phyloP scores from a whole-genome alignment of 2,888 invertebrate species.

The Dendrolimus pini region DNA sequence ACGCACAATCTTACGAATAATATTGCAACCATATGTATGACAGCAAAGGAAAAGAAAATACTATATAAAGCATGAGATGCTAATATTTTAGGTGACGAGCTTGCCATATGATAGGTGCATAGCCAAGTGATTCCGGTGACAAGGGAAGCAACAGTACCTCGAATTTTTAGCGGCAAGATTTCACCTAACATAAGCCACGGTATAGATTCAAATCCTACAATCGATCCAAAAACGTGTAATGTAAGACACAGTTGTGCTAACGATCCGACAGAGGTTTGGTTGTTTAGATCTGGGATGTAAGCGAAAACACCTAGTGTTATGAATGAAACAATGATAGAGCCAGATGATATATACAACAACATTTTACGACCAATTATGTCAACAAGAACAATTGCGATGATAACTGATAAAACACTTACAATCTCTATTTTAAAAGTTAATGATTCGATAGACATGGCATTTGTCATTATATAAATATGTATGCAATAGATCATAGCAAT shows the following conservation, averaged over 20 bases:
- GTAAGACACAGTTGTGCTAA: slow-evolving; percentile 88
- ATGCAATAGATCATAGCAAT: slow-evolving; percentile 96
- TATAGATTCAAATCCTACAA: slow-evolving; percentile 89
- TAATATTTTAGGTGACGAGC: slow-evolving; percentile 85
- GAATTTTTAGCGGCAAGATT: slow-evolving; percentile 90
- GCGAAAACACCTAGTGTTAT: slow-evolving; percentile 85
- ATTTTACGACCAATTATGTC: slow-evolving; percentile 94
- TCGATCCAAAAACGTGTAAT: slow-evolving; percentile 91
- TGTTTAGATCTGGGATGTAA: slow-evolving; percentile 77
- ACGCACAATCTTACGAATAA: slow-evolving; percentile 89
- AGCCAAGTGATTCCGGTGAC: slow-evolving; percentile 94
- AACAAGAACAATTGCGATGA: slow-evolving; percentile 91
- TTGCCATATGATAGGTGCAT: slow-evolving; percentile 92
- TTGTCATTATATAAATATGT: slow-evolving; percentile 86
- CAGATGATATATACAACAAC: slow-evolving; percentile 88
- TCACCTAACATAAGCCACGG: slow-evolving; percentile 96
- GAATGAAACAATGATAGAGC: slow-evolving; percentile 85
- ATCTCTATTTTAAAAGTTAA: slow-evolving; percentile 91
- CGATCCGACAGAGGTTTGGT: slow-evolving; percentile 81
- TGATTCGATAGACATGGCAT: slow-evolving; percentile 83
- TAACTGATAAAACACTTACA: slow-evolving; percentile 92
- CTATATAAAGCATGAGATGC: slow-evolving; percentile 80
- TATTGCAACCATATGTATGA: slow-evolving; percentile 82
- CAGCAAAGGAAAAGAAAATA: slow-evolving; percentile 88
- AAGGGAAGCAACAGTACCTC: slow-evolving; percentile 92